Base-by-base conservation (phyloP, 2,888 invertebrate species). In the Apantesis nais region DNA sequence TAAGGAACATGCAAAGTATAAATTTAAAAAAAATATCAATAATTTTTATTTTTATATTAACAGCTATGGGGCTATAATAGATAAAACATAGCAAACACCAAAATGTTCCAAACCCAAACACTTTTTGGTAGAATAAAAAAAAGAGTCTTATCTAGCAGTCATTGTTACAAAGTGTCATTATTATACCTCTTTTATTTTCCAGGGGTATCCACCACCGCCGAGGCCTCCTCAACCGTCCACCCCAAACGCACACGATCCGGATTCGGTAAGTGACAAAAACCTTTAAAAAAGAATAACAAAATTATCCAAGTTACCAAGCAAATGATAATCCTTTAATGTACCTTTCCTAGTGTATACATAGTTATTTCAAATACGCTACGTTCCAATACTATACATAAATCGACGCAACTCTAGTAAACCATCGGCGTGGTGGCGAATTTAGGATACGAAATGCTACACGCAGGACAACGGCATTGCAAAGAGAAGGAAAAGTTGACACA, bases 191-290 rank as follows among this genome's bases (percentile, higher is more conserved):
- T 7, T 66, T 69, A 16, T 70, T 31, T 87, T 82, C 62, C 95
- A 97, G 96, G 96, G 96, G 84, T 97, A 97, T 90, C 96, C 97
- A 83, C 96, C 97, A 81, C 97, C 97, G 78, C 96, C 95, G 81
- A 95, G 97, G 91, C 97, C 97, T 76, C 96, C 97, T 80, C 97
- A 97, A 91, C 96, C 97, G 86, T 97, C 97, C 87, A 97, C 97
- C 80, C 97, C 97, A 80, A 97, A 97, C 92, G 96, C 97, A 85
- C 97, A 97, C 91, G 97, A 96, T 89, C 97, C 97, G 79, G 97
- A 97, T 90, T 96, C 97, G 94, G 97, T 97, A 94, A 96, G 97
- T 96, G 41, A 25, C 34, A 16, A 44, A 14, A 29, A 19, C 3
- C 0, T 1, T 0, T 22, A 12, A 37, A 34, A 39, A 39, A 34